These are phyloP conservation scores for Perca schrenkii DNA, from an alignment of 2,113 vertebrate genomes.

Conservation along the genomic window DNA sequence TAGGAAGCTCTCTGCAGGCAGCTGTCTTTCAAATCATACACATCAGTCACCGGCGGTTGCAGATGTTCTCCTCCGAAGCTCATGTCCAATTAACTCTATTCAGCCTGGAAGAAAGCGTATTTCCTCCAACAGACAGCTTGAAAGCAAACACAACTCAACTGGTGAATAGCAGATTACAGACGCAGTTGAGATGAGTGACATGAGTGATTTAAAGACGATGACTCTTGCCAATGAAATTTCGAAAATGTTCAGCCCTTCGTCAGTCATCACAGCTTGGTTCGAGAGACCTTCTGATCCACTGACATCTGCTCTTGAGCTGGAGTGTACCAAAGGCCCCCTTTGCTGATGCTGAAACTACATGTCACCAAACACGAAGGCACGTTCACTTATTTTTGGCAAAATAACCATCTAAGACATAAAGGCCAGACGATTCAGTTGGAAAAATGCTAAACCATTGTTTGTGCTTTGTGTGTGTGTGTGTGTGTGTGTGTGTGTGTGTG, in stretches of 20 bases:
- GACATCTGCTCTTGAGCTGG: slow-evolving; percentile 22
- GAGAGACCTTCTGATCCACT: slow-evolving; percentile 27
- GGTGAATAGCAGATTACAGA: slow-evolving; percentile 56
- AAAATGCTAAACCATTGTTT: not conserved
- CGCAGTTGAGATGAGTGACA: slow-evolving; percentile 41
- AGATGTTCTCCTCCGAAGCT: slow-evolving; percentile 66
- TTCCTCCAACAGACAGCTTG: slow-evolving; percentile 54
- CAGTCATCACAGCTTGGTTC: slow-evolving; percentile 3
- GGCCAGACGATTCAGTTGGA: slow-evolving; percentile 5
- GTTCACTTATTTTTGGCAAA: slow-evolving; percentile 21
- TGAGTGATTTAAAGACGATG: slow-evolving; percentile 49
- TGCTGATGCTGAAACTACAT: slow-evolving; percentile 34
- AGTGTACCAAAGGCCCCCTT: slow-evolving; percentile 1
- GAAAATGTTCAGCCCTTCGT: slow-evolving; percentile 12
- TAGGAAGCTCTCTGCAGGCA: slow-evolving; percentile 57
- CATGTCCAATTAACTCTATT: slow-evolving; percentile 73
- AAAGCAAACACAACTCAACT: slow-evolving; percentile 62
- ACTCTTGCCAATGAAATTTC: slow-evolving; percentile 11
- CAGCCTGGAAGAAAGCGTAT: slow-evolving; percentile 56
- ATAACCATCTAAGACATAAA: slow-evolving; percentile 3
- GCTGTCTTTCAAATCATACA: slow-evolving; percentile 65
- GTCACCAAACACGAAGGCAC: slow-evolving; percentile 20
- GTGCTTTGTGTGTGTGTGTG: not conserved
- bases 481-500: not conserved
- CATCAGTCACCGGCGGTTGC: slow-evolving; percentile 56